Percentiles rank a stretch among this genome's conserved stretches.
phyloP scores from a whole-genome alignment of 2,888 invertebrate genomes.

The Agriopis leucophaearia region DNA sequence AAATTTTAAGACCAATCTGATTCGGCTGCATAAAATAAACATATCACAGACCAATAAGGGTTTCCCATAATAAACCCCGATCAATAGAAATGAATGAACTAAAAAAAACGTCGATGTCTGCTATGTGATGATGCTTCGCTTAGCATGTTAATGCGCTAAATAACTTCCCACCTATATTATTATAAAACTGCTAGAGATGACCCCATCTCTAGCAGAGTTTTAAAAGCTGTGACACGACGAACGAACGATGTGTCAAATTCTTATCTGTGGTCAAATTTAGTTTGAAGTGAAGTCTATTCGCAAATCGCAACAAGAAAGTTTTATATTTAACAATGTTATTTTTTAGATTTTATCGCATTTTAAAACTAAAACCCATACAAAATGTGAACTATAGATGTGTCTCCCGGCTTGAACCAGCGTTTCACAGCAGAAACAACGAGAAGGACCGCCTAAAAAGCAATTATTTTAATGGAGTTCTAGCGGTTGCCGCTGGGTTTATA shows the following conservation, averaged over 20 bases:
- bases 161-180: too few relatives aligned
- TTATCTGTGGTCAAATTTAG: too few relatives aligned
- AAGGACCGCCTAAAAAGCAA: slow-evolving; percentile 55
- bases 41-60: too few relatives aligned
- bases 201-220: too few relatives aligned
- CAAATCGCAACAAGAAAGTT: neutral
- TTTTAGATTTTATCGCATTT: slow-evolving; percentile 64
- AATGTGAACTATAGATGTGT: slow-evolving; percentile 69
- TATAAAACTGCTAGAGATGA: too few relatives aligned
- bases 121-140: too few relatives aligned
- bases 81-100: too few relatives aligned
- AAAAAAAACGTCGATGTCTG: too few relatives aligned
- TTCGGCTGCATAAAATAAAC: too few relatives aligned
- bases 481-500: slow-evolving; percentile 77
- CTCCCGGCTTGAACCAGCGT: slow-evolving; percentile 57
- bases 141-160: neutral
- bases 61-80: too few relatives aligned
- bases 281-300: slow-evolving; percentile 1
- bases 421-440: slow-evolving; percentile 55
- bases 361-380: slow-evolving; percentile 66
- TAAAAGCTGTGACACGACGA: too few relatives aligned
- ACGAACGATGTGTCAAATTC: neutral
- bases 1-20: too few relatives aligned
- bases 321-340: slow-evolving; percentile 67
- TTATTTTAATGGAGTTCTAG: slow-evolving; percentile 65